Evolutionary conservation across 2,113 vertebrate species (phyloP), one percentile per base, ranked within the genome.

Genomic region (Sebastes schlegelii): DNA sequence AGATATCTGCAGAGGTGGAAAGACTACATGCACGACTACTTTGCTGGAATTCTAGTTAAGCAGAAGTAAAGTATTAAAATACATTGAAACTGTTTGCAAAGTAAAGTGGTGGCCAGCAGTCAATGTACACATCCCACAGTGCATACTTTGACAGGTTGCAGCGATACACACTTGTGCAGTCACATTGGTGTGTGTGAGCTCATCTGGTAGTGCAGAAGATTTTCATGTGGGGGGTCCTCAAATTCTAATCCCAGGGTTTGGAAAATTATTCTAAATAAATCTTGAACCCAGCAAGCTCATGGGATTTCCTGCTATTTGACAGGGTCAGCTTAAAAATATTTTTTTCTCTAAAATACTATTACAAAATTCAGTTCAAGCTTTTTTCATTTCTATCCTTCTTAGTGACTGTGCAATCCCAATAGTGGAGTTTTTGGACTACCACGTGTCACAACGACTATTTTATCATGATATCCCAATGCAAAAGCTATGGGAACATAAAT

Each of bases 241-340:
- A 62, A 58, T 68, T 76, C 55, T 85, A 83, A 78, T 72, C 46
- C 83, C 58, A 78, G 10, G 55, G 60, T 87, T 73, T 82, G 26
- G 40, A 79, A 89, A 84, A 82, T 79, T 10, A 74, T 70, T 79
- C 75, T 45, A 65, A 77, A 88, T 80, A 83, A 86, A 72, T 85
- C 62, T 83, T 5, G 17, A 86, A 86, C 55, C 23, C 34, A 42
- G 85, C 23, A 54, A 48, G 65, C 42, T 81, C 46, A 61, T 13
- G 78, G 66, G 79, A 85, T 85, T 65, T 81, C 65, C 40, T 55
- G 10, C 45, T 57, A 64, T 67, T 80, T 71, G 19, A 85, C 77
- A 57, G 60, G 69, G 79, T 16, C 80, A 75, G 74, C 69, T 84
- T 67, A 73, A 87, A 77, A 12, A 9, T 57, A n/a, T 0, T 5